Conservation (phyloP, 2,797 vertebrate genomes). For the Brachyrhaphis roseni region DNA sequence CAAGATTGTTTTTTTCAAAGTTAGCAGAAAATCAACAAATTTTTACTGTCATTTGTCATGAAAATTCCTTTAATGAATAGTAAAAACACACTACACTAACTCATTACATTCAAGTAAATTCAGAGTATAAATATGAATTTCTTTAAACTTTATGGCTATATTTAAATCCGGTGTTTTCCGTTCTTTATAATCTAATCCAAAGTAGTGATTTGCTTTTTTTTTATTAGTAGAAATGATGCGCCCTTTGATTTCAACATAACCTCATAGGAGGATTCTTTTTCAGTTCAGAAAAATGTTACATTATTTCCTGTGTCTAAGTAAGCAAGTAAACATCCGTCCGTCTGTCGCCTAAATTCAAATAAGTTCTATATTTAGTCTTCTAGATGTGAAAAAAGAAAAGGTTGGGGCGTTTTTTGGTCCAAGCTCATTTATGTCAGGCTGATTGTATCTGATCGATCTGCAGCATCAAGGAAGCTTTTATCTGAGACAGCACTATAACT, state of each 20-base stretch:
- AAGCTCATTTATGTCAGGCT: background rate
- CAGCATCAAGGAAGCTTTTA: conserved; percentile 52
- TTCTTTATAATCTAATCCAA: background rate
- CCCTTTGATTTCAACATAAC: background rate
- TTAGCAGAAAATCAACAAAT: no score
- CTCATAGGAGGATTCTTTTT: background rate
- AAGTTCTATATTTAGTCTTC: background rate
- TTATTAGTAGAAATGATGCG: background rate
- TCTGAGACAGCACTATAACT: conserved; percentile 13
- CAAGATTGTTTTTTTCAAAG: no score
- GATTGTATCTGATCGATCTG: conserved; percentile 49
- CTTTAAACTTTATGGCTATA: background rate
- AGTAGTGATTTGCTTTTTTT: background rate
- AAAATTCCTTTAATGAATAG: background rate
- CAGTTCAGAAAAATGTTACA: background rate
- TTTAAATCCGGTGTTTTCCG: background rate
- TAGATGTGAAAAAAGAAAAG: background rate
- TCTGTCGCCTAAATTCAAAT: background rate
- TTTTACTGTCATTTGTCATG: background rate
- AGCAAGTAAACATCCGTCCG: background rate
- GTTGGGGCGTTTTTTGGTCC: background rate
- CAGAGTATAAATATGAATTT: background rate
- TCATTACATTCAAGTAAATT: background rate
- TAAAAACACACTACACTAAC: background rate
- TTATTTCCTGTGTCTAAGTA: background rate